phyloP scores from a whole-genome alignment of 2,888 invertebrate species.

The Lithodes maja region DNA sequence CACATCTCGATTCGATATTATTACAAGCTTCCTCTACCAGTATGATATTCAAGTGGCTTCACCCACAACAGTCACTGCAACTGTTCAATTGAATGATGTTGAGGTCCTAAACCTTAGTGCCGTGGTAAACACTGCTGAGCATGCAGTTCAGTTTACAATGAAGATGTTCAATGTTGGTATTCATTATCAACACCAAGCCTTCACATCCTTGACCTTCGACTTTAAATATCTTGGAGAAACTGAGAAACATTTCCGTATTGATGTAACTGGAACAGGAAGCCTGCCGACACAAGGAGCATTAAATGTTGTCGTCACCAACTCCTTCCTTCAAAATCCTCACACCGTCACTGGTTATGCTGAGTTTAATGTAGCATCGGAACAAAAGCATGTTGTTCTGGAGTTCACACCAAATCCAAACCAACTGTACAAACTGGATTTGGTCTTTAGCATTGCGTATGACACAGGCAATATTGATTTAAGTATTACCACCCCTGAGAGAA shows the following conservation, averaged over 20 bases:
- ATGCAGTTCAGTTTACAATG: constrained; percentile 5
- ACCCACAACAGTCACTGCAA: constrained; percentile 18
- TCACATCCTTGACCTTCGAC: constrained; percentile 37
- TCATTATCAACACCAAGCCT: constrained; percentile 32
- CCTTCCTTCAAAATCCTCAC: constrained; percentile 48
- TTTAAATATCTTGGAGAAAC: constrained; percentile 18
- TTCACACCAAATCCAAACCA: constrained; percentile 15
- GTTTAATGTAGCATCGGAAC: constrained; percentile 34
- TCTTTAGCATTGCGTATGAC: constrained; percentile 35
- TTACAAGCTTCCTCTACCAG: constrained; percentile 35
- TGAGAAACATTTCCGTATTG: constrained; percentile 52
- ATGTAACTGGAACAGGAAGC: constrained; percentile 39
- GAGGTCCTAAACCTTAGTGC: constrained; percentile 40
- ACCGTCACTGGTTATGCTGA: constrained; percentile 36
- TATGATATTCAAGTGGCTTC: neutral
- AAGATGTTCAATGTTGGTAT: constrained; percentile 30
- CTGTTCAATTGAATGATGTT: constrained; percentile 42
- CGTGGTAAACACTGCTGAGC: constrained; percentile 50
- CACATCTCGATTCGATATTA: constrained; percentile 44
- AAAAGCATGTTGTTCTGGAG: constrained; percentile 53
- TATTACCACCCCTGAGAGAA: constrained; percentile 41
- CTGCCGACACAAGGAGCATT: constrained; percentile 49
- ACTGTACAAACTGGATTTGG: constrained; percentile 46
- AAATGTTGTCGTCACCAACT: constrained; percentile 53
- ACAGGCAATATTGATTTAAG: constrained; percentile 50